A percentile compares a stretch with the other conserved stretches of the same genome.
Evolutionary conservation across 2,888 invertebrate genomes (phyloP).

Genomic region (Meteorus cinctellus): DNA sequence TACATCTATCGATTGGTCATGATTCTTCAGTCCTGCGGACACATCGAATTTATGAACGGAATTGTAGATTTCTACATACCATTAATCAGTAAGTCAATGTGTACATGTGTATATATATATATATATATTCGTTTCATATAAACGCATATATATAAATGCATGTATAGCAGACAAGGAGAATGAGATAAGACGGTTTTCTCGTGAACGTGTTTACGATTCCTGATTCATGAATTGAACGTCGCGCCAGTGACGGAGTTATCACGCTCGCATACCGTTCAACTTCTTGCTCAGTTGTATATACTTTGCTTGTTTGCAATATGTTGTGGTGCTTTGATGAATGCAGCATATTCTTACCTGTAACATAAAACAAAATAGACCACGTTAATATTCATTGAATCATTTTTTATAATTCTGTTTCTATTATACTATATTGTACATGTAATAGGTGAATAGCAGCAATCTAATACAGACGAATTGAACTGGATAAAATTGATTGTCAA

Average conservation of each 20-base stretch:
- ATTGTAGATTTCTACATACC: conserved; percentile 43
- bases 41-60: conserved; percentile 58
- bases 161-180: not conserved
- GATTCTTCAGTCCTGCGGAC: conserved; percentile 35
- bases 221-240: conserved; percentile 59
- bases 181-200: conserved; percentile 28
- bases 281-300: conserved; percentile 20
- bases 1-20: conserved; percentile 48
- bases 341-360: conserved; percentile 62
- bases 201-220: conserved; percentile 49
- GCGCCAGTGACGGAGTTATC: conserved; percentile 42
- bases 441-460: too few species aligned
- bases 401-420: not conserved
- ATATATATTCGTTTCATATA: not conserved
- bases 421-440: too few species aligned
- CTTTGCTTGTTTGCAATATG: conserved; percentile 21
- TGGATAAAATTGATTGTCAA: too few species aligned
- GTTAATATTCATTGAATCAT: conserved; percentile 30
- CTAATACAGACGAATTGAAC: too few species aligned
- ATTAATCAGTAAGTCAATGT: conserved; percentile 50
- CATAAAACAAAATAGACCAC: conserved; percentile 50
- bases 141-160: too few species aligned
- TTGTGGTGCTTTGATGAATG: conserved; percentile 16
- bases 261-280: conserved; percentile 34
- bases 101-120: conserved; percentile 10